phyloP scores from a whole-genome alignment of 2,888 invertebrate species.

The Podotricha telesiphe region DNA sequence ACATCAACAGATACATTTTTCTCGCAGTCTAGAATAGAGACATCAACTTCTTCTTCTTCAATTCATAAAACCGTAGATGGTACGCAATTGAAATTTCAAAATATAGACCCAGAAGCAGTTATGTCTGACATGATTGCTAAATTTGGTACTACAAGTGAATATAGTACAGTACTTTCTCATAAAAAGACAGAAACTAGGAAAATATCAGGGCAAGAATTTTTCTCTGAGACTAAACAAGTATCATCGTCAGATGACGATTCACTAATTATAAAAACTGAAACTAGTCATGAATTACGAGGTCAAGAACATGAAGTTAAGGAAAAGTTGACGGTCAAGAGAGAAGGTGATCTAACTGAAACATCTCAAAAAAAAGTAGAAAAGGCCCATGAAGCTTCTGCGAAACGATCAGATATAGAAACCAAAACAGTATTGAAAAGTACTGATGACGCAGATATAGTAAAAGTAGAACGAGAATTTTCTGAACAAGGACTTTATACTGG shows the following conservation, averaged over 20 bases:
- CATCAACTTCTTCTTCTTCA: conserved; percentile 74
- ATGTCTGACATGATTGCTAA: conserved; percentile 77
- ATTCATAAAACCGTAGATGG: conserved; percentile 71
- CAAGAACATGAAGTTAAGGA: conserved; percentile 80
- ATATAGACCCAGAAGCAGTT: conserved; percentile 68
- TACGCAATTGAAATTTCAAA: conserved; percentile 68
- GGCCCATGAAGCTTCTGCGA: conserved; percentile 79
- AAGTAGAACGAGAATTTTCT: conserved; percentile 73
- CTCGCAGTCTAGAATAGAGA: conserved; percentile 71
- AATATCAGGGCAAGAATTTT: conserved; percentile 79
- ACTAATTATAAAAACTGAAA: conserved; percentile 75
- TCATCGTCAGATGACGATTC: conserved; percentile 80
- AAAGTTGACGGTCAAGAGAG: conserved; percentile 72
- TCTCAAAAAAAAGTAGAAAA: conserved; percentile 80
- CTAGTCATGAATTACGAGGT: conserved; percentile 73
- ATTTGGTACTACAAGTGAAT: conserved; percentile 66
- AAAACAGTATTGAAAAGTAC: conserved; percentile 74
- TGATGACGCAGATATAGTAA: conserved; percentile 71
- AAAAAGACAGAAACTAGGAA: conserved; percentile 79
- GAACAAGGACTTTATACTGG: conserved; percentile 78
- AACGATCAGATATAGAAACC: conserved; percentile 75
- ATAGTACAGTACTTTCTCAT: conserved; percentile 75
- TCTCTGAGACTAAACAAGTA: conserved; percentile 76
- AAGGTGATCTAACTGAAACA: conserved; percentile 78
- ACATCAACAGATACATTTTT: conserved; percentile 71